Conservation (phyloP, 2,113 vertebrate genomes). For the Benitochromis conjunctus region DNA sequence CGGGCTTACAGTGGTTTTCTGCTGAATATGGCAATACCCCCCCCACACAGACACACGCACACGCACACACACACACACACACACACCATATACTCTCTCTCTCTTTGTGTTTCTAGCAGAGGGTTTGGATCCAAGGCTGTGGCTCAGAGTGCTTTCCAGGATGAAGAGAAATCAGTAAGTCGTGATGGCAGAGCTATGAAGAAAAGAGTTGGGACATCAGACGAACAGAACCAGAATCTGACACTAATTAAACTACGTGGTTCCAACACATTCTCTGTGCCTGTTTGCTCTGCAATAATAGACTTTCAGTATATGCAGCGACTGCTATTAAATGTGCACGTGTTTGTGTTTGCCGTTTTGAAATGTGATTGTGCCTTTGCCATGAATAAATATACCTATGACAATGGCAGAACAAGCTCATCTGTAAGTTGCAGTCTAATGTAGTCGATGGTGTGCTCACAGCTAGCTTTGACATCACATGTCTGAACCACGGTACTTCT, state of each 20-base stretch:
- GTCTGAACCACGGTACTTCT: no score
- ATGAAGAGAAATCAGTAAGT: background rate
- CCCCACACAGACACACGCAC: no score
- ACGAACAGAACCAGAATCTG: conserved; percentile 16
- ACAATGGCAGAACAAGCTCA: background rate
- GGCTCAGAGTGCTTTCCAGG: background rate
- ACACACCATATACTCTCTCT: background rate
- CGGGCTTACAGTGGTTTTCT: conserved; percentile 25
- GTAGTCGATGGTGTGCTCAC: background rate
- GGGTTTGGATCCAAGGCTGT: conserved; percentile 10
- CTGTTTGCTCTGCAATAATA: background rate
- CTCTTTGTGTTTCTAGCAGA: background rate
- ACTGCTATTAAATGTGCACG: background rate
- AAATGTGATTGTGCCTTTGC: background rate
- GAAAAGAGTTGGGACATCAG: background rate
- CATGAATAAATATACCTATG: background rate
- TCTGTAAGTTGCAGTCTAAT: background rate
- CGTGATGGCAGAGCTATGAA: background rate
- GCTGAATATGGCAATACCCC: conserved; percentile 23
- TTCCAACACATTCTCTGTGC: conserved; percentile 12
- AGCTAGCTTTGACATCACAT: background rate
- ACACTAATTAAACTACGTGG: conserved; percentile 48
- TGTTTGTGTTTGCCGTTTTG: background rate
- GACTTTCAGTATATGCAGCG: background rate
- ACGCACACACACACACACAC: background rate